Evolutionary conservation across 2,888 invertebrate genomes (phyloP), one percentile per base, ranked within the genome.

Genomic region (Aporophyla nigra): DNA sequence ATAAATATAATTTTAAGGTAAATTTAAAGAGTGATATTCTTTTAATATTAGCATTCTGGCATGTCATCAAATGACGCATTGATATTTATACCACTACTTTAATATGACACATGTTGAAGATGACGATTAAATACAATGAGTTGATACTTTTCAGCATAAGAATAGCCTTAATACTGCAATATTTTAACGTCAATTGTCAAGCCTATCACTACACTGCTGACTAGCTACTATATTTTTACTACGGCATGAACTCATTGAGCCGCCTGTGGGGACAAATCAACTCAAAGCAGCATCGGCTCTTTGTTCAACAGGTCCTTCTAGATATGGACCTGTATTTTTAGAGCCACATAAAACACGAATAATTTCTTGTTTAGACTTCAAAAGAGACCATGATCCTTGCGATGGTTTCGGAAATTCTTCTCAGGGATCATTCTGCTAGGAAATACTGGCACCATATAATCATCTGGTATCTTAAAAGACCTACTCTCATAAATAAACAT

Each of bases 91-190:
- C 16, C 33, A 74, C 19, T 7, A 56, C 54, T 24, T 27, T 76
- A 10, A 10, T 5, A 46, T 5, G n/a, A 0, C 10, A 9, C 24
- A 33, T 33, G 33, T 76, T 76, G 46, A n/a, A 49, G 5, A 54
- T 76, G 16, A 2, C 21, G 21, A 62, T 63, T 63, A 75, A 63
- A 46, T 24, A 16, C 2, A 51, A 62, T 62, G 62, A 65, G 19
- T 46, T 63, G 33, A 24, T 6, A 54, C 0, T 75, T 61, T 75
- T n/a, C n/a, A 46, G 24, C 9, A 24, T 40, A 9, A 54, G 6
- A 40, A 40, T 40, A 65, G 0, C 0, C 5, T 40, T 1, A 16
- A 14, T n/a, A 19, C 6, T 46, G 16, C 7, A 5, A 33, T 33
- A 10, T 46, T 70, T 33, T 21, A 62, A 62, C 14, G 33, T 1